A percentile compares a stretch with the other conserved stretches of the same genome.
Conservation (phyloP, 2,113 vertebrate species). For the Phalacrocorax pelagicus region DNA sequence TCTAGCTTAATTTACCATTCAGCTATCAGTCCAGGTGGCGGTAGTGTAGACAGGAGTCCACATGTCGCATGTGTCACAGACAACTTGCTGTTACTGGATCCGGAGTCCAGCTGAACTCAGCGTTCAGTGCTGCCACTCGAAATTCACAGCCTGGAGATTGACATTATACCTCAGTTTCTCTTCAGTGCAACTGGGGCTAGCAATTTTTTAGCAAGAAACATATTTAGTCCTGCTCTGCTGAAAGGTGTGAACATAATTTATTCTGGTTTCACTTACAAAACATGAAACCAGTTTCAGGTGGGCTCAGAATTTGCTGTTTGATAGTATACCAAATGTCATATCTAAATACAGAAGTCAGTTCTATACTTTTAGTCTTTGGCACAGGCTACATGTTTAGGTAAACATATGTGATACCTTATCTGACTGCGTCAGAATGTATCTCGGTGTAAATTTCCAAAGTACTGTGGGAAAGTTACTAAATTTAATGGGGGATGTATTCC, state of each 20-base stretch:
- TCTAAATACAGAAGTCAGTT: constrained; percentile 42
- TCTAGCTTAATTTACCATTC: constrained; percentile 37
- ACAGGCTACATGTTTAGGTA: constrained; percentile 44
- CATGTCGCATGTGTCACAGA: constrained; percentile 12
- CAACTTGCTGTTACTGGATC: constrained; percentile 14
- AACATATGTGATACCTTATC: constrained; percentile 47
- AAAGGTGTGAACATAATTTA: constrained; percentile 58
- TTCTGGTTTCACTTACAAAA: constrained; percentile 33
- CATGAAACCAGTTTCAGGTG: constrained; percentile 45
- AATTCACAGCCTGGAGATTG: constrained; percentile 10
- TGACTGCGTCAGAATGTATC: constrained; percentile 10
- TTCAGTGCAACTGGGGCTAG: not conserved
- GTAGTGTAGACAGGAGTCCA: constrained; percentile 38
- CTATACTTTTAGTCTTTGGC: constrained; percentile 4
- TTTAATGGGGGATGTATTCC: constrained; percentile 1
- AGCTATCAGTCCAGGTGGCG: constrained; percentile 59
- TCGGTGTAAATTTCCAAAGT: constrained; percentile 11
- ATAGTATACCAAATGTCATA: constrained; percentile 32
- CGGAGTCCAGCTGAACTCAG: constrained; percentile 8
- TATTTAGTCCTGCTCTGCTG: constrained; percentile 49
- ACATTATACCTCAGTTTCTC: not conserved
- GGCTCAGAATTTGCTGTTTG: constrained; percentile 29
- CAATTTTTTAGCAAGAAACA: constrained; percentile 39
- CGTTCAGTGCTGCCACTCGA: not conserved
- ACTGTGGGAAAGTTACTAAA: not conserved